Base-by-base conservation (phyloP, 2,113 vertebrate genomes). In the Elaphurus davidianus region DNA sequence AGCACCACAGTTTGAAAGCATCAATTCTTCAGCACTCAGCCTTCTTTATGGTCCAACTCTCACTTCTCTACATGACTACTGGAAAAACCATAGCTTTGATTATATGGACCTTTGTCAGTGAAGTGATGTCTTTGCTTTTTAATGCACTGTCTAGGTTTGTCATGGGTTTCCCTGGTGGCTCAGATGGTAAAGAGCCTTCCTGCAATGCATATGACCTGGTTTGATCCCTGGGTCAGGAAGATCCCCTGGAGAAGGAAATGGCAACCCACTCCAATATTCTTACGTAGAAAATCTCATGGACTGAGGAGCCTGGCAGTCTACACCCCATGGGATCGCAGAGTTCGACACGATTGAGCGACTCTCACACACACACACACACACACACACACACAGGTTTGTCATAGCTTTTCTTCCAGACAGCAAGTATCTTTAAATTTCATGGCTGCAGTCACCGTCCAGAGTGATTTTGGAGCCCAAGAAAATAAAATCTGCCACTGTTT, bases 301-400 rank as follows among this genome's bases (percentile, higher is more conserved):
- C 0, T 2, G n/a, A 71, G 17, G 33, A 21, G 17, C 64, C 64
- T 71, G 17, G 64, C 64, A 71, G 64, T 71, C 17, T 71, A 36
- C 9, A 10, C 8, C 64, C 33, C 33, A n/a, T n/a, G 33, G 62
- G 17, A 19, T 67, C 19, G 8, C 16, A 67, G 62, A 67, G 33
- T 67, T 19, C 0, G 16, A 62, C 60, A 30, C 13, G 0, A 62
- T 13, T 62, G 59, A 30, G 59, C 5, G 0, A 62, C 6, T 28
- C 28, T 30, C 60, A 30, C 59, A 30, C 60, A 40, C 8, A 10
- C 55, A 25, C 55, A 14, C 28, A 16, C 30, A 33, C 28, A 16
- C 14, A 33, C 60, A 64, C 62, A 64, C 62, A 64, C 62, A n/a
- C 1, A n/a, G 0, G 15, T 64, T 64, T 64, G 62, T n/a, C 16